phyloP scores from a whole-genome alignment of 2,113 vertebrate genomes.

The Gambusia holbrooki region DNA sequence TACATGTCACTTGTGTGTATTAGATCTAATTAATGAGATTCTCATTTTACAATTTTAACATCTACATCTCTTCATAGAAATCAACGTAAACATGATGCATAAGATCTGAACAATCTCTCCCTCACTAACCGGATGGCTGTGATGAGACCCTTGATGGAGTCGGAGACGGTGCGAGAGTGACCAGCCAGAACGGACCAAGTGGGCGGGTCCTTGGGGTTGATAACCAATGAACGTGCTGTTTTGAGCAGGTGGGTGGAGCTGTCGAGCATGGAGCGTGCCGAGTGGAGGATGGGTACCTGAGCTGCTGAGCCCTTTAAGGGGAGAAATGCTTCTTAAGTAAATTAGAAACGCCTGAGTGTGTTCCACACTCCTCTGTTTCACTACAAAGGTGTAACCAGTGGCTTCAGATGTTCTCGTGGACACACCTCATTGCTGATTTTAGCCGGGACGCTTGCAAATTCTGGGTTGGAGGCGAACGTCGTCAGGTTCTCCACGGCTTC shows the following conservation, averaged over 20 bases:
- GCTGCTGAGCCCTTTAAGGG: constrained; percentile 86
- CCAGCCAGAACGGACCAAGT: constrained; percentile 95
- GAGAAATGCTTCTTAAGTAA: not conserved
- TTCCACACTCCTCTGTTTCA: not conserved
- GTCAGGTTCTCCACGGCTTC: constrained; percentile 97
- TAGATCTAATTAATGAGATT: too few species aligned
- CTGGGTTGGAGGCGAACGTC: constrained; percentile 94
- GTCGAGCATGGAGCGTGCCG: constrained; percentile 94
- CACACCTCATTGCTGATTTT: constrained; percentile 94
- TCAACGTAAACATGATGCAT: not conserved
- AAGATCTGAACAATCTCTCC: not conserved
- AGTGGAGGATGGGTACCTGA: constrained; percentile 93
- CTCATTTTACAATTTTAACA: not conserved
- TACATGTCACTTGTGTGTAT: too few species aligned
- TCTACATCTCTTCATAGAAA: not conserved
- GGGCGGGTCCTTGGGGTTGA: constrained; percentile 97
- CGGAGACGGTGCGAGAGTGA: constrained; percentile 95
- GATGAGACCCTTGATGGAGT: constrained; percentile 98
- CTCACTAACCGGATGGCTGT: constrained; percentile 93
- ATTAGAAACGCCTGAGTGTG: not conserved
- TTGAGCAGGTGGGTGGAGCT: constrained; percentile 92
- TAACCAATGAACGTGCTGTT: constrained; percentile 92
- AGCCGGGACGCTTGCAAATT: constrained; percentile 96
- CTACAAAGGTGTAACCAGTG: not conserved
- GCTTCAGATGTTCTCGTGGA: not conserved